Evolutionary conservation across 2,113 vertebrate genomes (phyloP).

Genomic region (Chloropsis hardwickii): DNA sequence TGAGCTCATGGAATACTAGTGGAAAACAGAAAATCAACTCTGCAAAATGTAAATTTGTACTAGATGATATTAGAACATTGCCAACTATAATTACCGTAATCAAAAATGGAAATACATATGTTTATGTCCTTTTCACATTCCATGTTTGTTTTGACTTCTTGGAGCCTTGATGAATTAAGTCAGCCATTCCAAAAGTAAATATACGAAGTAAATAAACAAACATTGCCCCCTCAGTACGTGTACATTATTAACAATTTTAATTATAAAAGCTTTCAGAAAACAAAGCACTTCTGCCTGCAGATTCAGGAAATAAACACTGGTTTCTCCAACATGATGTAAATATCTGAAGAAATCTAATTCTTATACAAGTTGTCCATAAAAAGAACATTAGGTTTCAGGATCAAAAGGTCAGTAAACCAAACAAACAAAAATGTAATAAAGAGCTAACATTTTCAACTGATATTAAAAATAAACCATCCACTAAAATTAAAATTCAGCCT

Average conservation of each 20-base stretch:
- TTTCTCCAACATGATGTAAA: not conserved
- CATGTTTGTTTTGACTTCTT: not conserved
- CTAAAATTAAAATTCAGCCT: slow-evolving; percentile 46
- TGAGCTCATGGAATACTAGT: not conserved
- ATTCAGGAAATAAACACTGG: not conserved
- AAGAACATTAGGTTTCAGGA: not conserved
- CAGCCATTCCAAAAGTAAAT: not conserved
- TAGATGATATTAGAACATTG: not conserved
- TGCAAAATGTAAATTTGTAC: not conserved
- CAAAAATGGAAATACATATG: not conserved
- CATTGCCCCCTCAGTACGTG: not conserved
- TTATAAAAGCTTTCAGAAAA: not conserved
- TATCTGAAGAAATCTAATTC: not conserved
- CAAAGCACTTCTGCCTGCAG: not conserved
- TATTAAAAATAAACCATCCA: slow-evolving; percentile 29
- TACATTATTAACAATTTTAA: not conserved
- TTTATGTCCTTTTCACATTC: not conserved
- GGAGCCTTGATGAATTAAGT: not conserved
- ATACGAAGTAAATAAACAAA: not conserved
- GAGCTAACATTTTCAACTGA: not conserved
- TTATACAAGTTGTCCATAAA: not conserved
- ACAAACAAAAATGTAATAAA: slow-evolving; percentile 8
- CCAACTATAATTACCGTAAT: not conserved
- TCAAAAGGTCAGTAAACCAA: slow-evolving; percentile 2
- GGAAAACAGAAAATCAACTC: not conserved